A percentile compares a stretch with the other conserved stretches of the same genome.
phyloP scores from a whole-genome alignment of 2,888 invertebrate species.

The Crossocerus cetratus region DNA sequence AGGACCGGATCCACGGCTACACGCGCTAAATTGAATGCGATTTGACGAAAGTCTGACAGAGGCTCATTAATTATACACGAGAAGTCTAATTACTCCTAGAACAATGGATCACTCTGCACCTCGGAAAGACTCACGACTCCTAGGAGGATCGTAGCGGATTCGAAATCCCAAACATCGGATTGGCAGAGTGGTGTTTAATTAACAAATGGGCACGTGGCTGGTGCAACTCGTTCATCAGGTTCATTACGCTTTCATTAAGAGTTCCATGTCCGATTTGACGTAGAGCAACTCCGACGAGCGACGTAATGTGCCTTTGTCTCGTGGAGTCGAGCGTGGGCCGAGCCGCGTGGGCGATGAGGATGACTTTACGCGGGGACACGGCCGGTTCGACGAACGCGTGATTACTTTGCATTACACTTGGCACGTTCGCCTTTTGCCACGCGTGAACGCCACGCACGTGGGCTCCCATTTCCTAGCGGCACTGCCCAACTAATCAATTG shows the following conservation, averaged over 20 bases:
- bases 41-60: too few species aligned
- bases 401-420: constrained; percentile 53
- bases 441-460: not conserved
- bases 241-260: constrained; percentile 1
- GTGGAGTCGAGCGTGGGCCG: constrained; percentile 31
- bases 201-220: not conserved
- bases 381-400: constrained; percentile 50
- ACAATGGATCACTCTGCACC: too few species aligned
- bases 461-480: not conserved
- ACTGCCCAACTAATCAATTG: not conserved
- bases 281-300: constrained; percentile 20
- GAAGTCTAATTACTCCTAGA: too few species aligned
- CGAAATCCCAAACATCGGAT: too few species aligned
- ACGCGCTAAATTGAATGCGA: too few species aligned
- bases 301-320: constrained; percentile 24
- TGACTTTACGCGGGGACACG: constrained; percentile 27
- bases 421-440: constrained; percentile 7
- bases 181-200: too few species aligned
- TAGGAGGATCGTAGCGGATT: too few species aligned
- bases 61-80: too few species aligned
- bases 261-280: constrained; percentile 4
- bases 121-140: too few species aligned
- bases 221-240: not conserved
- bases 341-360: constrained; percentile 32
- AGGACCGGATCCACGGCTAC: too few species aligned